Conservation (phyloP, 23 tunicate species). For the Halocynthia aurantium region DNA sequence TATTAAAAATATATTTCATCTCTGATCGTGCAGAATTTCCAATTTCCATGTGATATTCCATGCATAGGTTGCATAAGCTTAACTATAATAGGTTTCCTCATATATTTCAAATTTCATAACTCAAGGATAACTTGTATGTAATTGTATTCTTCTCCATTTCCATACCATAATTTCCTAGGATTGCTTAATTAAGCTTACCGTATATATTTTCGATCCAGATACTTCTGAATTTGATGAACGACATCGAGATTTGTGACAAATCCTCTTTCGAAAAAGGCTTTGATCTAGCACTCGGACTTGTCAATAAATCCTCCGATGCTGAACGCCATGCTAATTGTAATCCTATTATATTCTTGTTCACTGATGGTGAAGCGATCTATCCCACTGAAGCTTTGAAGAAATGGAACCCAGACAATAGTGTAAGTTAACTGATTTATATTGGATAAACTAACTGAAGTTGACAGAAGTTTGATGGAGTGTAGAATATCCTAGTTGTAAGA, state of each 20-base stretch:
- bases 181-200: not conserved
- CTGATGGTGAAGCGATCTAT: conserved; percentile 72
- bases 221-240: conserved; percentile 20
- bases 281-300: conserved; percentile 29
- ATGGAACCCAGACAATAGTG: conserved; percentile 46
- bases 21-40: no score
- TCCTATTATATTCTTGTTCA: conserved; percentile 60
- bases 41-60: no score
- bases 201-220: conserved; percentile 15
- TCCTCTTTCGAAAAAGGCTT: conserved; percentile 59
- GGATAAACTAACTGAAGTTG: no score
- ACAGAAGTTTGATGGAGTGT: no score
- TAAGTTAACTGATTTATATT: conserved; percentile 5
- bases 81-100: no score
- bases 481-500: no score
- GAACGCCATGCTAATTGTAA: conserved; percentile 32
- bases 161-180: not conserved
- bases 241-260: conserved; percentile 6
- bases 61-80: no score
- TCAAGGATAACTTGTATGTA: not conserved
- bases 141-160: not conserved
- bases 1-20: no score
- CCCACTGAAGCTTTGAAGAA: conserved; percentile 31
- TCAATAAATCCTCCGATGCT: not conserved
- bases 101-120: no score